Base-by-base conservation (phyloP, 2,888 invertebrate species). In the Cephus sareptanus region DNA sequence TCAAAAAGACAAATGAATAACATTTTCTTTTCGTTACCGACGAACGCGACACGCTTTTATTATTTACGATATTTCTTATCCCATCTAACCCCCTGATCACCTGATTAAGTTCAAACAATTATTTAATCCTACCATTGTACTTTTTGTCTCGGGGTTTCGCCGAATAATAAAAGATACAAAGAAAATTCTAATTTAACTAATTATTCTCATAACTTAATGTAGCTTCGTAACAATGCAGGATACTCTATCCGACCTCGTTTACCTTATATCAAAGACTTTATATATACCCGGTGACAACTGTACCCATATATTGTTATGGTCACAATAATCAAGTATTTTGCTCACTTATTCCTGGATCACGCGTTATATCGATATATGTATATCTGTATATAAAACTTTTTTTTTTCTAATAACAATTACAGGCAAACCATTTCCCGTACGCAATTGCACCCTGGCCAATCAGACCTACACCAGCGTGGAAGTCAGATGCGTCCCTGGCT, bases 351-450 rank as follows among this genome's bases (percentile, higher is more conserved):
- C 4, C 13, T 40, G 0, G 15, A 0, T 40, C 40, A 40, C 40
- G 0, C 40, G 40, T 40, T 15, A 40, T 15, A 56, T 56, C 56
- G 23, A 56, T 2, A 9, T 9, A 40, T 40, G 23, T 2, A 9
- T 23, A 56, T 56, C 23, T 56, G 9, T 40, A 23, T 15, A 40
- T 2, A 1, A 2, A 23, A 40, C 4, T 40, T 23, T 23, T 1
- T 1, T 23, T 56, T 56, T 56, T 56, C 69, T 15, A 4, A 4
- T 23, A 56, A 6, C 40, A 23, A 23, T 86, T 87, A 76, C 92
- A 97, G 97, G 96, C 81, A 95, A 96, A 90, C 97, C 97, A 69
- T 96, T 96, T 90, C 94, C 96, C 77, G 97, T 97, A 75, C 95
- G 95, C 81, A 97, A 97, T 93, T 97, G 97, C 92, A 94, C 96